Base-by-base conservation (phyloP, 2,888 invertebrate genomes). In the Hyposoter didymator region DNA sequence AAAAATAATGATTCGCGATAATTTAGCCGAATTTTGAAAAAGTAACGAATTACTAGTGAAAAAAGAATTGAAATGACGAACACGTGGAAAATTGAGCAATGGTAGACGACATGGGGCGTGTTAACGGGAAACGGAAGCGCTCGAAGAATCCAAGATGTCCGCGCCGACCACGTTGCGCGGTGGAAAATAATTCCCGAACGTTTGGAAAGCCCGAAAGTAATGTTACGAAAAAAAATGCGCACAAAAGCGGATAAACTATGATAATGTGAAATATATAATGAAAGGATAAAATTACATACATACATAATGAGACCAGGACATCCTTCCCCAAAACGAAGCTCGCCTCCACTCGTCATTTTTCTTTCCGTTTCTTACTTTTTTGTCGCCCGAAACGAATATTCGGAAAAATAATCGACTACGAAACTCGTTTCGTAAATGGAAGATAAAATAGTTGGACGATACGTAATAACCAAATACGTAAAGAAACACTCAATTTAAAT, bases 121-220 rank as follows among this genome's bases (percentile, higher is more conserved):
- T 73, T 72, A 83, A 85, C 85, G 85, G 72, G 67, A 80, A 81
- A 84, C 85, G 85, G 85, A 85, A 85, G 69, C 82, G 70, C 47
- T 75, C 17, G 62, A 62, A 82, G 67, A 81, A 84, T 85, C 73
- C 85, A 90, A 90, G 88, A 90, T 90, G 91, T 88, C 90, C 88
- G 49, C 47, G 8, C 17, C 52, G 85, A 89, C 90, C 91, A 90
- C 90, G 90, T 90, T 91, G 89, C 85, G 80, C 62, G 66, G 70
- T 45, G 62, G 78, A 79, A 85, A 84, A 73, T 81, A 79, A 19
- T 80, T 70, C 84, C 72, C 73, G 55, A 75, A 28, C 32, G 45
- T 45, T n/a, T 14, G 35, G 14, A 45, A 62, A 49, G 35, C 32
- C 49, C 12, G 19, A 17, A 64, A 64, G 19, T 17, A 32, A 45